Evolutionary conservation across 2,888 invertebrate genomes (phyloP), one percentile per base, ranked within the genome.

Genomic region (Lamellibrachia satsuma): DNA sequence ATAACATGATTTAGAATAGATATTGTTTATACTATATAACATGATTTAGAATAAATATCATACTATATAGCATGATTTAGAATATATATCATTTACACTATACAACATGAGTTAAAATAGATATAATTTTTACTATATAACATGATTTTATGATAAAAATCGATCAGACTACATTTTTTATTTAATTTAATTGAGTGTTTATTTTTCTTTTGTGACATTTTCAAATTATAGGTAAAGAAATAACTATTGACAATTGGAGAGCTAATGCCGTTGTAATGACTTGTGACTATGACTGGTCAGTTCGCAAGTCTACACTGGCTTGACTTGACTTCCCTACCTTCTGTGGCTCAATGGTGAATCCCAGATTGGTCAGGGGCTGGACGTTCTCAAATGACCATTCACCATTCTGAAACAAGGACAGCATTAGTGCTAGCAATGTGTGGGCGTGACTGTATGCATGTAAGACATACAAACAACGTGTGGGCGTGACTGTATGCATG

Each of bases 371-470:
- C 6, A 96, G 93, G 3, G 93, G 93, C 91, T 95, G 95, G 3
- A 95, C 90, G 93, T 96, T 96, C 55, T 96, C 96, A 94, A 96
- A 96, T 90, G 94, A 94, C 94, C 95, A 96, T 93, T 96, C 96
- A 91, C 96, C 96, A 95, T 96, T 96, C 96, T 96, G 95, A 75
- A 94, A 39, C 15, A 60, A 60, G 15, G 15, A 60, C 15, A 9
- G n/a, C 2, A 22, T 3, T 75, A 75, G 22, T 75, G 75, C 6
- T 7, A 55, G 55, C 7, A 15, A 15, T 75, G n/a, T 75, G 75
- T 75, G 15, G 75, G 1, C 6, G 75, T 75, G 57, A 11, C 11
- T 57, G 8, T 15, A 4, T 75, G 75, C 75, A 75, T 15, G 11
- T 22, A 75, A 22, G 75, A 39, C 39, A 39, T 7, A 75, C n/a